Evolutionary conservation across 2,797 vertebrate species (phyloP).

Genomic region (Nyctibius grandis): DNA sequence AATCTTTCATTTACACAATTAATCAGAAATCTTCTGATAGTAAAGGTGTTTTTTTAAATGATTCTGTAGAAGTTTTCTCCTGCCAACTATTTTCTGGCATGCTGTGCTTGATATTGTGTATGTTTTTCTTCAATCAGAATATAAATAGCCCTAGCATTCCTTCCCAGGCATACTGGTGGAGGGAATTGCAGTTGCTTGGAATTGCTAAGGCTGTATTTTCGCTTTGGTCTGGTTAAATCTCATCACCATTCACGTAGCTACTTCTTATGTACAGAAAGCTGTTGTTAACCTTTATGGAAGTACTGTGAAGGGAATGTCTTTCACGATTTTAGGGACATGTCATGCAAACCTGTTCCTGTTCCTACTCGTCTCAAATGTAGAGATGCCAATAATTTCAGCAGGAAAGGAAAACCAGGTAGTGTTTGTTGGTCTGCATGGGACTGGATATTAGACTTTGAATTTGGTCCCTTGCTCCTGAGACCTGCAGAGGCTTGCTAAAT

Average conservation of each 20-base stretch:
- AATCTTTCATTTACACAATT: not conserved
- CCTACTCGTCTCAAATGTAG: not conserved
- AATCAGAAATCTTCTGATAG: not conserved
- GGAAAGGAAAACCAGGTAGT: not conserved
- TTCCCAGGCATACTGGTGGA: not conserved
- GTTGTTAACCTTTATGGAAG: not conserved
- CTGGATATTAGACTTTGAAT: not conserved
- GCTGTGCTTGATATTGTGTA: not conserved
- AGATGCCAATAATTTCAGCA: not conserved
- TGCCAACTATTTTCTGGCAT: not conserved
- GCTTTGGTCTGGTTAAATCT: not conserved
- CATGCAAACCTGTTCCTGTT: not conserved
- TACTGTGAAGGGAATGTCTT: not conserved
- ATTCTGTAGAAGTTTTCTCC: not conserved
- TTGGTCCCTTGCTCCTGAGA: not conserved
- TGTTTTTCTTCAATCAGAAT: not conserved
- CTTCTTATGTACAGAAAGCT: not conserved
- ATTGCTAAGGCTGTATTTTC: not conserved
- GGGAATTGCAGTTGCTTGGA: not conserved
- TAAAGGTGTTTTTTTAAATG: not conserved
- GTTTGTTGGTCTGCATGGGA: not conserved
- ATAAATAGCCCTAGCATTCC: not conserved
- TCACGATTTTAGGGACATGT: not conserved
- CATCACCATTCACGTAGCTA: not conserved
- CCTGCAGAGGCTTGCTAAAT: not conserved